Evolutionary conservation across 2,797 vertebrate species (phyloP).

Genomic region (Megalops cyprinoides): DNA sequence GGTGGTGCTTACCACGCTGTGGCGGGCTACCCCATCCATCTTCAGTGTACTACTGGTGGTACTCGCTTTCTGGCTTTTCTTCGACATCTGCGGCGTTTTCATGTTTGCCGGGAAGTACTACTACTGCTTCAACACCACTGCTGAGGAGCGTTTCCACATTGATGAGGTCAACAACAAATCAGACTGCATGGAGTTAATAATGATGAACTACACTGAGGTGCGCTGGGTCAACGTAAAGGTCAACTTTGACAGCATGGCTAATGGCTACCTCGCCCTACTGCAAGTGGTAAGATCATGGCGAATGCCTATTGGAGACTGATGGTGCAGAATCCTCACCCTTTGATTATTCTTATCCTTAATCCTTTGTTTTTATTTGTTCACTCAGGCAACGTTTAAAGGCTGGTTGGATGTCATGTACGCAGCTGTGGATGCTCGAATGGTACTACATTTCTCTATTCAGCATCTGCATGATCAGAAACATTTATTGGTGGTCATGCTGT

Average conservation of each 20-base stretch:
- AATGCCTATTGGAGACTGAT: no score
- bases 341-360: no score
- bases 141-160: conserved; percentile 74
- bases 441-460: conserved; percentile 63
- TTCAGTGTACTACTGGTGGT: conserved; percentile 97
- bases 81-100: conserved; percentile 99
- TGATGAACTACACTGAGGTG: conserved; percentile 79
- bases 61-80: conserved; percentile 99
- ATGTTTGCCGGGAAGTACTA: conserved; percentile 97
- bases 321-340: conserved; percentile 14
- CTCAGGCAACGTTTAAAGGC: conserved; percentile 97
- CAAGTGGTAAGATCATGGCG: conserved; percentile 97
- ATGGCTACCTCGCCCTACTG: conserved; percentile 93
- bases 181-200: conserved; percentile 83
- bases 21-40: conserved; percentile 97
- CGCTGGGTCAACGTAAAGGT: conserved; percentile 97
- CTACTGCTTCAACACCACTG: conserved; percentile 90
- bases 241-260: conserved; percentile 96
- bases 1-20: conserved; percentile 95
- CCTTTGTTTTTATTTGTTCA: conserved; percentile 46
- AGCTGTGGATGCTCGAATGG: conserved; percentile 95
- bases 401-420: conserved; percentile 99
- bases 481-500: no score
- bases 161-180: conserved; percentile 85
- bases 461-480: no score